Percentiles rank a stretch among this genome's conserved stretches.
Conservation (phyloP, 2,888 invertebrate species). For the Cyclophora punctaria region DNA sequence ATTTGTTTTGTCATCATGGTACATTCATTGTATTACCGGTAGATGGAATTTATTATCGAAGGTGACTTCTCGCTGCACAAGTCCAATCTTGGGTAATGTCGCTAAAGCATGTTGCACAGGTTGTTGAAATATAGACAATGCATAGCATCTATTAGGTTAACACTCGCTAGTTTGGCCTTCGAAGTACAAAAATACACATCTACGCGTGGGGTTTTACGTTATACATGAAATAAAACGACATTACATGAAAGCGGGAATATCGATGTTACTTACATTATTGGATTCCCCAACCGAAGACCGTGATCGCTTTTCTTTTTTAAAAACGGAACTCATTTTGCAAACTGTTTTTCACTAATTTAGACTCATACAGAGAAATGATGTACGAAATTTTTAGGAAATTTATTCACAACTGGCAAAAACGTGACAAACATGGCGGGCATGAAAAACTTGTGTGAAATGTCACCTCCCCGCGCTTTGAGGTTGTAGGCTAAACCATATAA, state of each 20-base stretch:
- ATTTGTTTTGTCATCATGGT: too few relatives aligned
- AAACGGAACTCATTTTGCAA: slow-evolving; percentile 45
- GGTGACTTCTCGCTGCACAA: background rate
- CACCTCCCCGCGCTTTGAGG: slow-evolving; percentile 4
- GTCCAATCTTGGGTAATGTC: slow-evolving; percentile 2
- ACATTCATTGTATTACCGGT: too few relatives aligned
- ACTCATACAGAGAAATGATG: slow-evolving; percentile 6
- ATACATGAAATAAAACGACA: too few relatives aligned
- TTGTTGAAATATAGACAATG: background rate
- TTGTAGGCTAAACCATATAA: background rate
- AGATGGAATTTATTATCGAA: too few relatives aligned
- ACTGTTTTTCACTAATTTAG: slow-evolving; percentile 12
- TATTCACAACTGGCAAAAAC: slow-evolving; percentile 61
- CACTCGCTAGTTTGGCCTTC: too few relatives aligned
- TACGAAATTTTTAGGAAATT: slow-evolving; percentile 36
- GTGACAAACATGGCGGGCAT: slow-evolving; percentile 70
- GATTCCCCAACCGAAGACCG: slow-evolving; percentile 37
- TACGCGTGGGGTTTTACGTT: slow-evolving; percentile 42
- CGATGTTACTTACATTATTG: slow-evolving; percentile 49
- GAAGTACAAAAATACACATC: slow-evolving; percentile 32
- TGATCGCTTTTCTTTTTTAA: slow-evolving; percentile 40
- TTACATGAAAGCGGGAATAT: slow-evolving; percentile 46
- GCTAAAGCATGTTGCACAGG: slow-evolving; percentile 16
- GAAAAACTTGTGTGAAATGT: slow-evolving; percentile 20
- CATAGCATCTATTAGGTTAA: too few relatives aligned